Evolutionary conservation across 2,113 vertebrate genomes (phyloP), one percentile per base, ranked within the genome.

Genomic region (Pithys albifrons): DNA sequence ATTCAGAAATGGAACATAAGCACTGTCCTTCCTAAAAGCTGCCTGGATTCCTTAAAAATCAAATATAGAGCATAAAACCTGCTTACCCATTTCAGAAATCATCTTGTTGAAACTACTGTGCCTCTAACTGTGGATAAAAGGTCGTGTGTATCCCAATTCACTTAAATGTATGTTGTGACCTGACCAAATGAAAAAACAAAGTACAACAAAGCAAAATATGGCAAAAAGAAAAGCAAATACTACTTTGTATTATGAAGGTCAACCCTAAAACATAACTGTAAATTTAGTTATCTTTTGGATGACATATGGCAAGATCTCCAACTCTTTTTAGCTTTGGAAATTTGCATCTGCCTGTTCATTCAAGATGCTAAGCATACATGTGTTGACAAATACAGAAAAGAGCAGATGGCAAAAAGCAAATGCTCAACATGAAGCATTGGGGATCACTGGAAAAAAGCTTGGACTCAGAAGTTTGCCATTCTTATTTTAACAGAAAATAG

Each of bases 361-460:
- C 85, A 88, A 58, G 82, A 96, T 80, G 59, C 67, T 88, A 25
- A 80, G 58, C 31, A 52, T 39, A 58, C 66, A 64, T 6, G 88
- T 90, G 88, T 86, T 88, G 81, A 95, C 88, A 93, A 96, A 97
- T 8, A 87, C 28, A 91, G 71, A 85, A 94, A 83, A 96, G 16
- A 96, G 55, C 88, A 96, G 93, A 96, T 94, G 93, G 90, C 91
- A 94, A 80, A 96, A 95, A 83, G 67, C 64, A 95, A 96, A 95
- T 62, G 90, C 65, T 95, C 82, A 83, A 35, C 28, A 14, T 18
- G n/a, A 73, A 92, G 59, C 78, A 93, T 0, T 73, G 69, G 59
- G 62, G 35, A 94, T 77, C 41, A 14, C 41, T 7, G 6, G 6
- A 88, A 88, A 71, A 64, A 77, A 45, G 23, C 25, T 2, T 55